Base-by-base conservation (phyloP, 2,797 vertebrate species). In the Parotocinclus haroldoi region DNA sequence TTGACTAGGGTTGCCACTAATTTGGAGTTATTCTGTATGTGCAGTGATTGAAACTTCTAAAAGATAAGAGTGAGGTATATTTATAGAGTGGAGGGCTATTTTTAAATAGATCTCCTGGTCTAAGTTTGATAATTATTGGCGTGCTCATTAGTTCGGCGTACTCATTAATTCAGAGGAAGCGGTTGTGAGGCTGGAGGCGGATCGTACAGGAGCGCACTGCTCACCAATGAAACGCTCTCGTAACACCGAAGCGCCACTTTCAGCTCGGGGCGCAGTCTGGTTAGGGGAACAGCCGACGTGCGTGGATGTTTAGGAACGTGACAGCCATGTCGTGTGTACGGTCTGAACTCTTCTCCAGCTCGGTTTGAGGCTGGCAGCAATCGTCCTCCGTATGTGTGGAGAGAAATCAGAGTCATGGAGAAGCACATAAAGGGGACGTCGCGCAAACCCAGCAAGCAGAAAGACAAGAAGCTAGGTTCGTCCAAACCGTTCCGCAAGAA, bases 401-500 rank as follows among this genome's bases (percentile, higher is more conserved):
- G 13, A 54, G 39, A 44, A 68, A 27, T 17, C 7, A 44, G 51
- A 39, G 63, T 39, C 37, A 80, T 76, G 79, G 79, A 78, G 19
- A 63, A 66, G 45, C 69, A 72, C 42, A 56, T 55, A 11, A 75
- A 66, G 17, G 66, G 45, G 36, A 67, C 66, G 10, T 16, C 64
- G 10, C 44, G 48, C 12, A 69, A 61, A 64, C 10, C 27, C 16
- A 27, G 17, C 0, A 74, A 51, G 11, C 75, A 55, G 36, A 52
- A 56, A 42, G 61, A 65, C 0, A 56, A 42, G 60, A 68, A 64
- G 17, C 51, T 48, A n/a, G 17, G 37, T 5, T 3, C 82, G 0
- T 81, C 76, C 12, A 87, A 81, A 76, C 78, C 89, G 13, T 87
- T 92, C 68, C 79, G 91, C n/a, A 91, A 86, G 76, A 88, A 86